Evolutionary conservation across 2,888 invertebrate genomes (phyloP).

Genomic region (Macrosoma leucophasiata): DNA sequence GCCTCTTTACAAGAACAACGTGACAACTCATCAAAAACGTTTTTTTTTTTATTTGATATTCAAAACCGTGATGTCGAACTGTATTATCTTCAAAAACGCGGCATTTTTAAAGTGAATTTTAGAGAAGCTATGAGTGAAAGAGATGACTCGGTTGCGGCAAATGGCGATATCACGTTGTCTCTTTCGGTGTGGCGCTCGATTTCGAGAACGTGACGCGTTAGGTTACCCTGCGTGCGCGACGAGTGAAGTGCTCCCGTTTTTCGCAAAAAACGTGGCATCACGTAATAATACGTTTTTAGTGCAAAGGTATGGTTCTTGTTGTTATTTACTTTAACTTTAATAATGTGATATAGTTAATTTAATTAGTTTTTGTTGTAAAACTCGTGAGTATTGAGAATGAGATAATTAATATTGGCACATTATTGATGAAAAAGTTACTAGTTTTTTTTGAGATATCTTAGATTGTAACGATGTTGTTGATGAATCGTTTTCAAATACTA

Average conservation of each 20-base stretch:
- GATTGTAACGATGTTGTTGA: conserved; percentile 7
- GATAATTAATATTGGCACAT: conserved; percentile 3
- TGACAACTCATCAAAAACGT: too few relatives aligned
- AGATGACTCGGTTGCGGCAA: conserved; percentile 3
- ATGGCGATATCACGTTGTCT: conserved; percentile 5
- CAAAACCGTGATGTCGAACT: conserved; percentile 3
- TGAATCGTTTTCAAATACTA: conserved; percentile 4
- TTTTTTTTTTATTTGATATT: conserved; percentile 3
- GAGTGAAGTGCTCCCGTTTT: conserved; percentile 1
- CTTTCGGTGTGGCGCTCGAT: background rate
- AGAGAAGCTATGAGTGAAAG: conserved; percentile 6
- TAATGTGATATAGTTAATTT: conserved; percentile 6
- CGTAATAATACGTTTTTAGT: conserved; percentile 3
- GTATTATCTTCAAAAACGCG: conserved; percentile 7
- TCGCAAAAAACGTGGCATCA: conserved; percentile 2
- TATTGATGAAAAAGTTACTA: conserved; percentile 5
- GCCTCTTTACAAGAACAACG: too few relatives aligned
- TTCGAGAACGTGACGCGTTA: conserved; percentile 4
- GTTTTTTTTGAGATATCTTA: conserved; percentile 6
- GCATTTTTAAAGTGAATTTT: conserved; percentile 5
- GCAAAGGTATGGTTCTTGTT: conserved; percentile 1
- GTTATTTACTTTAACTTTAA: conserved; percentile 2
- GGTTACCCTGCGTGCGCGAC: background rate
- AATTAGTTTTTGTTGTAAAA: conserved; percentile 1
- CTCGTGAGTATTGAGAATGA: conserved; percentile 1